These are phyloP conservation scores for Catagonus wagneri DNA, from an alignment of 2,113 vertebrate genomes.

Conservation along the genomic window DNA sequence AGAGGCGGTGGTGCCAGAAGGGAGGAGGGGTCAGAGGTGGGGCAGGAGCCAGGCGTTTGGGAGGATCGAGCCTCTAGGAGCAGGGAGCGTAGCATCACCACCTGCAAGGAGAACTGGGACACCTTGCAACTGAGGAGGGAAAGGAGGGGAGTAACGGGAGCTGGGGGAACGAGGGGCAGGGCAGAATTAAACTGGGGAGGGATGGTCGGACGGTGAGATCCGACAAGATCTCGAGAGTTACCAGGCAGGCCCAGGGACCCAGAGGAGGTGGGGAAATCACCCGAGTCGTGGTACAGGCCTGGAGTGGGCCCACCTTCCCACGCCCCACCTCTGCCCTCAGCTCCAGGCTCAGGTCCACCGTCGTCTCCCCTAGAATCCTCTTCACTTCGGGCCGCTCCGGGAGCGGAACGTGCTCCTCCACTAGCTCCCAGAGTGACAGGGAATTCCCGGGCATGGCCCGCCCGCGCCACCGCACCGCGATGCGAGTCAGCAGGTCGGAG, in stretches of 20 bases:
- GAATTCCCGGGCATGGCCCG: constrained; percentile 48
- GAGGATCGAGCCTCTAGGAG: constrained; percentile 80
- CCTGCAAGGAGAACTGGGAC: constrained; percentile 83
- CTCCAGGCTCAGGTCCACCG: constrained; percentile 90
- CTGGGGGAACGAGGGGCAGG: background rate
- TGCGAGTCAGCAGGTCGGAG: background rate
- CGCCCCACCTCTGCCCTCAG: constrained; percentile 89
- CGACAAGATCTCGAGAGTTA: background rate
- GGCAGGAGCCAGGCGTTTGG: constrained; percentile 5
- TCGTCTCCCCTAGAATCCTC: constrained; percentile 86
- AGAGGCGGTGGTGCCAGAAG: constrained; percentile 90
- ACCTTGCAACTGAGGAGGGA: constrained; percentile 6
- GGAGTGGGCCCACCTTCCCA: background rate
- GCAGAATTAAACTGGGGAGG: background rate
- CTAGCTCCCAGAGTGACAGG: constrained; percentile 89
- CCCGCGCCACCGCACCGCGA: background rate
- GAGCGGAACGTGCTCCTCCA: constrained; percentile 86
- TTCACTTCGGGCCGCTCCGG: constrained; percentile 88
- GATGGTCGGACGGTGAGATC: background rate
- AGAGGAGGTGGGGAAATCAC: background rate
- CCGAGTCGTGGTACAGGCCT: background rate
- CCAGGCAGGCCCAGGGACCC: background rate
- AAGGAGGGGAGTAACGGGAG: background rate
- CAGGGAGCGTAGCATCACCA: constrained; percentile 86
- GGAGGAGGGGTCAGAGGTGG: constrained; percentile 45